Evolutionary conservation across 2,113 vertebrate genomes (phyloP), one percentile per base, ranked within the genome.

Genomic region (Clarias batrachus): DNA sequence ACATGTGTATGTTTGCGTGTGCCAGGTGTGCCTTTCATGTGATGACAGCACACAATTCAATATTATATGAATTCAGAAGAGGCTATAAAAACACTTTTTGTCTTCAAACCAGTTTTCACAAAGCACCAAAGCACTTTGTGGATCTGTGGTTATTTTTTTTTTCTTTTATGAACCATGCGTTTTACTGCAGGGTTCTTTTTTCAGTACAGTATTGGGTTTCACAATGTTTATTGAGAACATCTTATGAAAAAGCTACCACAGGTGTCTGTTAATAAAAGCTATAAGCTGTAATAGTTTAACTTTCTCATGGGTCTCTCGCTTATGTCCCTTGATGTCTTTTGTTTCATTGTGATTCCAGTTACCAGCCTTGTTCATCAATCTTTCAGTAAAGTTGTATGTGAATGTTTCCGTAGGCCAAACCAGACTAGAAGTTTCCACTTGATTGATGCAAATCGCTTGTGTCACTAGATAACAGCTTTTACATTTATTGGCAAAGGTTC

Each of bases 21-120:
- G 59, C 73, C 86, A 91, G 88, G 88, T 88, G 86, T 62, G 41
- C 85, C 33, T 66, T 21, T 81, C 27, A 85, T 80, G 62, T 86
- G 59, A 80, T 81, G 86, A 48, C 68, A 82, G 37, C 70, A 60
- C 37, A 68, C 16, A 8, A 77, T 66, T 19, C 3, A 48, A 3
- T 54, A 78, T 60, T 87, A 30, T 70, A 30, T 59, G 57, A 81
- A 70, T 27, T 37, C 12, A 48, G 30, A 82, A 37, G 25, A 66
- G 41, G 41, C 41, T 81, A 86, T 84, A 54, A 84, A 70, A 82
- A 82, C 62, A 41, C 6, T 59, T 83, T 68, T 89, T 73, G 82
- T 84, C 14, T 86, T 14, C 21, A 76, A 54, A 52, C 48, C 25
- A 16, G 68, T 41, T 57, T 41, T 86, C 23, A 17, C 57, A 70